Base-by-base conservation (phyloP, 30 jellyfish, hydroid and myxozoan genomes). In the Sanderia malayensis region DNA sequence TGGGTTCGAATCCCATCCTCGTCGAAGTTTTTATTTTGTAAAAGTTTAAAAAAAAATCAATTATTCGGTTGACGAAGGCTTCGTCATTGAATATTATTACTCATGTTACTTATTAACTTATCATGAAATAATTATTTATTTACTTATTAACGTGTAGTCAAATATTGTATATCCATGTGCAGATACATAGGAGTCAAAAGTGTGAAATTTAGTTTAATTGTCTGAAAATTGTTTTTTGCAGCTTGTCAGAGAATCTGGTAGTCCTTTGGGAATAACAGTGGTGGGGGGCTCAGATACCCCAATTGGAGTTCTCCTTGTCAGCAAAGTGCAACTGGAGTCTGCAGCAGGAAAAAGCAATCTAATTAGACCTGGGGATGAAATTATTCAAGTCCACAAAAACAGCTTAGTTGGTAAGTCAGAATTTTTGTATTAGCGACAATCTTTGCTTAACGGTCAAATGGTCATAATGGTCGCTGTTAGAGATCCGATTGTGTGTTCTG, bases 281-380 rank as follows among this genome's bases (percentile, higher is more conserved):
- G 86, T 85, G 2, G 98, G 98, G 17, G 98, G 98, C 31, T 17
- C 89, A 1, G 96, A 93, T 60, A 93, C 99, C 7, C 88, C 94
- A 8, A 59, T 82, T 24, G 80, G 85, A 6, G 47, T 79, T 11
- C 83, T 93, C 24, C 69, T 76, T 29, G 95, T 93, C 22, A 68
- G 88, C 23, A 61, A 68, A 26, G 60, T 93, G 34, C 84, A 66
- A 26, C 58, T 37, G 20, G 90, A 75, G 6, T 76, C 96, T 9
- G 89, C 94, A 1, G 99, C 99, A 20, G 92, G 82, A 26, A 80
- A 57, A 52, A 73, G 89, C 20, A 80, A 79, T 44, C 96, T 90
- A 10, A 70, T 93, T 49, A 58, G 60, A 30, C 79, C 86, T 46
- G 99, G 99, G 0, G 99, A 93, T 62, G 92, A 84, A 71, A 26